Base-by-base conservation (phyloP, 2,797 vertebrate genomes). In the Pitangus sulphuratus region DNA sequence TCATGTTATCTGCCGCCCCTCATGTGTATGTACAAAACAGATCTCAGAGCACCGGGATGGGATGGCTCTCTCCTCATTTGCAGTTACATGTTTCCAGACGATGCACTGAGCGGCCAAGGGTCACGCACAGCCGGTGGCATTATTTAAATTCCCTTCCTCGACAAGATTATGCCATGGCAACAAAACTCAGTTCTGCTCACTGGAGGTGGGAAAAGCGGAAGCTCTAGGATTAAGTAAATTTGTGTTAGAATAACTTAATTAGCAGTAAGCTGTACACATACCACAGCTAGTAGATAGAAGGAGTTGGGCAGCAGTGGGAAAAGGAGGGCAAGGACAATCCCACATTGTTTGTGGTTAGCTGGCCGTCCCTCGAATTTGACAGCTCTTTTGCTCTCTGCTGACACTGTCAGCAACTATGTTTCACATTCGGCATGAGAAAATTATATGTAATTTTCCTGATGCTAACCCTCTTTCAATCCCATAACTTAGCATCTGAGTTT, bases 121-220 rank as follows among this genome's bases (percentile, higher is more conserved):
- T 97, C 94, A 62, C 60, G 84, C 82, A 84, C 82, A 96, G 92
- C 95, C 76, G 81, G 84, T 90, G 93, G 97, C 97, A 98, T 95
- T 97, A 98, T 97, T 98, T 97, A 96, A 98, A 99, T 99, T 98
- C 98, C 95, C 93, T 97, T 98, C 94, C 97, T 97, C 85, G 69
- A 84, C 90, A 78, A 81, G 95, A 84, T 96, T 97, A 97, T 94
- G 87, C 98, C 98, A 98, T 98, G 97, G 98, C 97, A 98, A 98
- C 98, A 91, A 94, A 97, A 97, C 97, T 97, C 90, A 22, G 85
- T 97, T 96, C 97, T 97, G 95, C 96, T 98, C 92, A 60, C 37
- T 97, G 97, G 96, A 97, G 93, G 96, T 96, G 97, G 97, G 93
- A 97, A 85, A 96, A 97, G 95, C 80, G 90, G 96, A 97, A 97